Percentiles rank a stretch among this genome's conserved stretches.
These are phyloP conservation scores for Tamias sibiricus DNA, from an alignment of 2,113 vertebrate genomes.

Conservation along the genomic window DNA sequence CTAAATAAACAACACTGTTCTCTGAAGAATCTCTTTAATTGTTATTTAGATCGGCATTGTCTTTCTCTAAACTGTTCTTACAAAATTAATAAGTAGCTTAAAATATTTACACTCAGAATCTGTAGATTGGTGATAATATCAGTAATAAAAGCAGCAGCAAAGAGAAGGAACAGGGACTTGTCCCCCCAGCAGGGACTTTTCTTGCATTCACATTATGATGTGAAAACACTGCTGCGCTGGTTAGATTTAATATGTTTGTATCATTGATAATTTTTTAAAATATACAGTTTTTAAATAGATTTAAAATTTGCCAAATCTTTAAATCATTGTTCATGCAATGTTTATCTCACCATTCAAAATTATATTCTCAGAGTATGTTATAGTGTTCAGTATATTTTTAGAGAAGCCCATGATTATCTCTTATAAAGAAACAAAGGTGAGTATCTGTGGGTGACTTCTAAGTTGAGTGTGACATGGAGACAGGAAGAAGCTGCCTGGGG, in stretches of 20 bases:
- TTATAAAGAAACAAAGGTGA: too few relatives aligned
- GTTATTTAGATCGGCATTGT: not conserved
- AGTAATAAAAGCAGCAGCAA: not conserved
- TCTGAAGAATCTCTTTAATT: not conserved
- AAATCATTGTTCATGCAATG: not conserved
- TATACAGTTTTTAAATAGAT: not conserved
- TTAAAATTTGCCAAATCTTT: not conserved
- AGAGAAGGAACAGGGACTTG: not conserved
- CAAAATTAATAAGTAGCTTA: not conserved
- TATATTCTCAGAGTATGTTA: not conserved
- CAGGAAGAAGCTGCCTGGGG: too few relatives aligned
- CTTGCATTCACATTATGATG: not conserved
- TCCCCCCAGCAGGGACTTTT: not conserved
- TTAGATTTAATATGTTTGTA: not conserved
- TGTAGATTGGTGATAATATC: not conserved
- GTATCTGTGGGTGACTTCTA: not conserved
- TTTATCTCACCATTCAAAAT: not conserved
- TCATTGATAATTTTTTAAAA: not conserved
- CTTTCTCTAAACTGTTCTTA: not conserved
- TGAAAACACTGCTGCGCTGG: not conserved
- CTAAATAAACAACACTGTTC: not conserved
- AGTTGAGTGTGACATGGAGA: not conserved
- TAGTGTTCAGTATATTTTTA: not conserved
- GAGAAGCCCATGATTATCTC: not conserved
- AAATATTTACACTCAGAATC: not conserved